These are phyloP conservation scores for Siphonodentalium dalli DNA, from an alignment of 2,888 invertebrate species.

Conservation along the genomic window DNA sequence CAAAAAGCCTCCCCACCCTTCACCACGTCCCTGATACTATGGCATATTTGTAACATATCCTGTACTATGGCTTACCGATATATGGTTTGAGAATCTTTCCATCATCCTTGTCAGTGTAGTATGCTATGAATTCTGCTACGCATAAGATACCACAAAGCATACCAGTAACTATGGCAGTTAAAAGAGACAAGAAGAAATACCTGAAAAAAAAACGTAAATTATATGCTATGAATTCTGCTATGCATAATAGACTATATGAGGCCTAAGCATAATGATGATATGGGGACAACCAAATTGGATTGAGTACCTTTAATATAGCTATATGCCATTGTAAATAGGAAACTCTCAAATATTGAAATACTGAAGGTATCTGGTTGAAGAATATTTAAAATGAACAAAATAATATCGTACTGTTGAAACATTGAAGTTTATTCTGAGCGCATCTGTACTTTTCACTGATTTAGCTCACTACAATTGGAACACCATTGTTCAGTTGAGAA, in stretches of 20 bases:
- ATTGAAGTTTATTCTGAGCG: no score
- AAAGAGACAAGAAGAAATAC: slow-evolving; percentile 61
- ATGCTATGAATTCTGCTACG: slow-evolving; percentile 54
- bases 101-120: slow-evolving; percentile 53
- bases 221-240: slow-evolving; percentile 52
- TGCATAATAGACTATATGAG: slow-evolving; percentile 46
- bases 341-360: no score
- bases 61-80: slow-evolving; percentile 51
- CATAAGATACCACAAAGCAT: slow-evolving; percentile 46
- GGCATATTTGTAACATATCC: background rate
- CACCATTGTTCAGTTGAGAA: no score
- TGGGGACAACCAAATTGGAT: no score
- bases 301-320: no score
- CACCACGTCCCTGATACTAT: background rate
- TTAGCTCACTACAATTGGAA: no score
- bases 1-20: background rate
- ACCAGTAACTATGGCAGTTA: slow-evolving; percentile 53
- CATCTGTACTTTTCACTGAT: no score
- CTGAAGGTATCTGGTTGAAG: no score
- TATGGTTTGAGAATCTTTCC: slow-evolving; percentile 55
- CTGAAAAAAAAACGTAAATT: slow-evolving; percentile 37
- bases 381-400: no score
- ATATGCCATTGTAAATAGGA: no score
- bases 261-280: no score
- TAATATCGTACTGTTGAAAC: no score